Evolutionary conservation across 2,113 vertebrate genomes (phyloP).

Genomic region (Dicaeum eximium): DNA sequence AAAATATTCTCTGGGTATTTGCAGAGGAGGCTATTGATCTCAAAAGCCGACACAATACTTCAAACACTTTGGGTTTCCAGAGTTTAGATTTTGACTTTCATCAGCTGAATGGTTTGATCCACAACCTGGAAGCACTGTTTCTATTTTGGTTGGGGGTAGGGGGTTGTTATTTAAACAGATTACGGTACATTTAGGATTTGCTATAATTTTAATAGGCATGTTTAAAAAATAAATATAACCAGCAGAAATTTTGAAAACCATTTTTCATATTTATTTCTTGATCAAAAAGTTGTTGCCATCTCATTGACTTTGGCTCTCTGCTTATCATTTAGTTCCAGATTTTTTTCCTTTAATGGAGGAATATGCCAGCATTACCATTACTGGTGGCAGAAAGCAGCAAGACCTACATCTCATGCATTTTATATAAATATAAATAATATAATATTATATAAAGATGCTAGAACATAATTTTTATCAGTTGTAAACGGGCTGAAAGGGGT

Average conservation of each 20-base stretch:
- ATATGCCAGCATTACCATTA: neutral
- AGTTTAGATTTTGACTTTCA: neutral
- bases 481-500: neutral
- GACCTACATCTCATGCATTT: neutral
- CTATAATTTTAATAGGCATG: neutral
- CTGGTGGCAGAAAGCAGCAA: neutral
- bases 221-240: neutral
- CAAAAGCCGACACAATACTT: neutral
- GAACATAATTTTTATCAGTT: neutral
- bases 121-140: neutral
- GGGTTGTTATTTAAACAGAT: neutral
- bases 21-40: neutral
- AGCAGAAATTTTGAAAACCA: neutral
- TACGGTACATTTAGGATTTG: neutral
- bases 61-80: neutral
- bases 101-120: neutral
- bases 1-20: slow-evolving; percentile 30
- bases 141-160: neutral
- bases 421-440: too few relatives aligned
- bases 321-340: neutral
- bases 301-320: neutral
- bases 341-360: neutral
- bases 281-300: neutral
- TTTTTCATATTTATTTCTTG: neutral
- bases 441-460: neutral